A percentile compares a stretch with the other conserved stretches of the same genome.
phyloP scores from a whole-genome alignment of 2,888 invertebrate genomes.

The Brenthis daphne region DNA sequence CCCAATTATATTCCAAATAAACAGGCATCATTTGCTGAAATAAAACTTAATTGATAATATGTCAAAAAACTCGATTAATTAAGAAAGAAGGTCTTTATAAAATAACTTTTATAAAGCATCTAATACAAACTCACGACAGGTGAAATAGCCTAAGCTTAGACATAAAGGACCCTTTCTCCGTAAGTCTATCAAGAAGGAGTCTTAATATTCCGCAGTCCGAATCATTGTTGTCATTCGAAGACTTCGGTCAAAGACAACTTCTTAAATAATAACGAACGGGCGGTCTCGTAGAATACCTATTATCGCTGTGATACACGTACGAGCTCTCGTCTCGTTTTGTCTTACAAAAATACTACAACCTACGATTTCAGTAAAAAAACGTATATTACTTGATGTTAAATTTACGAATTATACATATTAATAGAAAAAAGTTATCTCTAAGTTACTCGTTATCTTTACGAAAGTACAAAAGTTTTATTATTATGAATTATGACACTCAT shows the following conservation, averaged over 20 bases:
- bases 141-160: constrained; percentile 63
- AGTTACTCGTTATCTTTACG: constrained; percentile 74
- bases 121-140: constrained; percentile 63
- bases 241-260: constrained; percentile 53
- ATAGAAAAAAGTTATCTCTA: constrained; percentile 76
- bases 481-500: constrained; percentile 81
- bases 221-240: constrained; percentile 27
- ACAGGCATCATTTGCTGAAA: neutral
- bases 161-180: constrained; percentile 58
- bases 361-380: constrained; percentile 78
- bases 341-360: constrained; percentile 79
- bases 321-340: constrained; percentile 62
- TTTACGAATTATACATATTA: constrained; percentile 71
- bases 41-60: neutral
- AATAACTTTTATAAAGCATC: constrained; percentile 59
- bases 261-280: constrained; percentile 57
- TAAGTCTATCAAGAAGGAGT: constrained; percentile 59
- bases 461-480: constrained; percentile 78
- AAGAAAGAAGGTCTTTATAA: constrained; percentile 37
- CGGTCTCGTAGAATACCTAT: constrained; percentile 69
- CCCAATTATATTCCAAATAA: constrained; percentile 35
- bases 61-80: neutral
- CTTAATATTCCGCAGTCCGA: constrained; percentile 44
- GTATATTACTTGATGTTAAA: constrained; percentile 72
- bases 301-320: constrained; percentile 82